Evolutionary conservation across 2,113 vertebrate genomes (phyloP).

Genomic region (Agapornis roseicollis): DNA sequence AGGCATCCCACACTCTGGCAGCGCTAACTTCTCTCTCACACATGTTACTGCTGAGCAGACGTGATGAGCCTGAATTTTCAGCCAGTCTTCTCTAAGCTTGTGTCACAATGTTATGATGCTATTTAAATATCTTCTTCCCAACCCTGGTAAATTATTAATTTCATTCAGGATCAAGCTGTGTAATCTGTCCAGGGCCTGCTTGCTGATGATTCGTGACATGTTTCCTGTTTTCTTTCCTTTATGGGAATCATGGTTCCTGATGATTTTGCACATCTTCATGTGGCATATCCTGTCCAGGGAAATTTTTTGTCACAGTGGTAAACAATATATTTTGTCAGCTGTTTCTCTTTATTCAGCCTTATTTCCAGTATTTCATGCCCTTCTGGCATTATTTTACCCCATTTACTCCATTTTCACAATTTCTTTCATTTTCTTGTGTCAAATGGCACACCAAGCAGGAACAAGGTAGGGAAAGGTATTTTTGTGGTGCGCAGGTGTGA

Average conservation of each 20-base stretch:
- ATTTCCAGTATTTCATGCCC: background rate
- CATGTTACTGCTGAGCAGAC: background rate
- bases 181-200: conserved; percentile 19
- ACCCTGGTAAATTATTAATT: background rate
- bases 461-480: background rate
- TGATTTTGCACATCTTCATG: conserved; percentile 63
- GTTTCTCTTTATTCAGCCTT: background rate
- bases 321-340: conserved; percentile 51
- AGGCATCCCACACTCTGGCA: background rate
- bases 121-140: background rate
- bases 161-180: background rate
- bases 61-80: conserved; percentile 19
- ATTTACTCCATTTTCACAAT: background rate
- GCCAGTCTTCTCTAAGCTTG: background rate
- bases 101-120: background rate
- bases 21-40: background rate
- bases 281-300: conserved; percentile 51
- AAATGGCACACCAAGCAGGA: background rate
- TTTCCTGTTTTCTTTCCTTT: conserved; percentile 78
- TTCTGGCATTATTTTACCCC: background rate
- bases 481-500: background rate
- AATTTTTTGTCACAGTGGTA: background rate
- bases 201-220: conserved; percentile 59
- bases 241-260: conserved; percentile 34
- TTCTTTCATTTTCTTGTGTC: background rate